phyloP scores from a whole-genome alignment of 2,797 vertebrate species.

The Scolopax rusticola region DNA sequence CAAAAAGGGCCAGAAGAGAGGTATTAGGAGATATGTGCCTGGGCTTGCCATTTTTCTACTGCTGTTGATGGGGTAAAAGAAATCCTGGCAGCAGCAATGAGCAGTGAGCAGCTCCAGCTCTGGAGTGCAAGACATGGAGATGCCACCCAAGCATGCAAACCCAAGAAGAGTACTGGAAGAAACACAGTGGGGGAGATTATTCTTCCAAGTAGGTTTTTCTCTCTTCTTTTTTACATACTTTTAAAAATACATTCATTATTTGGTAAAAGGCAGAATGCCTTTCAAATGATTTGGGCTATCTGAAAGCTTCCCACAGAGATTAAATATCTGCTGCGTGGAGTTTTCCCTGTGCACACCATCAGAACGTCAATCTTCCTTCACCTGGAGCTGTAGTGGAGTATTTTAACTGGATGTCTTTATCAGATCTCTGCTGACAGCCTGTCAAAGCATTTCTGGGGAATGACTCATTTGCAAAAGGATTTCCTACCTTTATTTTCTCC shows the following conservation, averaged over 20 bases:
- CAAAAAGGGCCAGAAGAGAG: background rate
- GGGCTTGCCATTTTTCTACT: background rate
- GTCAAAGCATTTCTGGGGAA: slow-evolving; percentile 42
- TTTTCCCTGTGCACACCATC: background rate
- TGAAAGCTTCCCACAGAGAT: slow-evolving; percentile 29
- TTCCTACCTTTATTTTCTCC: slow-evolving; percentile 19
- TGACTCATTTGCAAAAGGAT: slow-evolving; percentile 32
- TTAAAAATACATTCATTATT: background rate
- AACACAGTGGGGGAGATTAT: background rate
- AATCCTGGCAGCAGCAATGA: background rate
- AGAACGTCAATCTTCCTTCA: background rate
- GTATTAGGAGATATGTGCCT: background rate
- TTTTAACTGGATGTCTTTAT: slow-evolving; percentile 49
- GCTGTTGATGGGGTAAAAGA: background rate
- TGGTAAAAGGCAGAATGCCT: slow-evolving; percentile 17
- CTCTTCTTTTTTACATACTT: background rate
- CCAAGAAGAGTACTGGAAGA: background rate
- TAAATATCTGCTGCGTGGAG: background rate
- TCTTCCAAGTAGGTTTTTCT: background rate
- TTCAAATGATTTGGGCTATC: background rate
- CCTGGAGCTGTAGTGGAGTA: background rate
- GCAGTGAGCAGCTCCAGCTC: background rate
- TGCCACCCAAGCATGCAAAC: background rate
- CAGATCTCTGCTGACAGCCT: slow-evolving; percentile 50
- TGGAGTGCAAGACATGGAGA: rapidly evolving